These are phyloP conservation scores for Cryptoblepharus egeriae DNA, from an alignment of 2,797 vertebrate species.

Conservation along the genomic window DNA sequence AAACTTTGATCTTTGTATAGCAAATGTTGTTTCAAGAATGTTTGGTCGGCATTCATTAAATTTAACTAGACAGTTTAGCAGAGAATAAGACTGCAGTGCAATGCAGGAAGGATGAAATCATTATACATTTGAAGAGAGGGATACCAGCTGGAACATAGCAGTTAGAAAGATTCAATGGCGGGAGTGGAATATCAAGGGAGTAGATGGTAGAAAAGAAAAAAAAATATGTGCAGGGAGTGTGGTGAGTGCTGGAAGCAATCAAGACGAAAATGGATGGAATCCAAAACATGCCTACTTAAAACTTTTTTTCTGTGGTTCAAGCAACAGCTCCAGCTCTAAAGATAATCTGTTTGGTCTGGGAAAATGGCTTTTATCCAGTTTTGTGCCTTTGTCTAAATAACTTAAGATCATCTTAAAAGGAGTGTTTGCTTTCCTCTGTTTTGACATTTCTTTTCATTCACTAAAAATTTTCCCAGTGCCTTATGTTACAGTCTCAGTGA, in stretches of 20 bases:
- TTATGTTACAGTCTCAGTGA: slow-evolving; percentile 20
- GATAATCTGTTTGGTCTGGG: slow-evolving; percentile 12
- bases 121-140: slow-evolving; percentile 28
- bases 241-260: slow-evolving; percentile 19
- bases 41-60: slow-evolving; percentile 17
- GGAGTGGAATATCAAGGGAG: slow-evolving; percentile 1
- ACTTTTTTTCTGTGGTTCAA: slow-evolving; percentile 29
- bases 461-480: slow-evolving; percentile 25
- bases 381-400: slow-evolving; percentile 23
- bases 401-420: slow-evolving; percentile 30
- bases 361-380: slow-evolving; percentile 37
- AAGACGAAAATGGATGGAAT: background rate
- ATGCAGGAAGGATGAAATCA: slow-evolving; percentile 30
- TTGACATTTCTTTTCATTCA: slow-evolving; percentile 36
- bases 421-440: slow-evolving; percentile 31
- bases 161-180: slow-evolving; percentile 14
- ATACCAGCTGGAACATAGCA: slow-evolving; percentile 6
- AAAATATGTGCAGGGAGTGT: slow-evolving; percentile 22
- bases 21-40: slow-evolving; percentile 30
- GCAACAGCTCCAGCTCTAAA: slow-evolving; percentile 7
- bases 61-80: slow-evolving; percentile 16
- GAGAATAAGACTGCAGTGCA: slow-evolving; percentile 17
- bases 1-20: slow-evolving; percentile 17
- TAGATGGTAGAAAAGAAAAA: slow-evolving; percentile 26
- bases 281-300: slow-evolving; percentile 35